Evolutionary conservation across 2,888 invertebrate genomes (phyloP), one percentile per base, ranked within the genome.

Genomic region (Seira musarum): DNA sequence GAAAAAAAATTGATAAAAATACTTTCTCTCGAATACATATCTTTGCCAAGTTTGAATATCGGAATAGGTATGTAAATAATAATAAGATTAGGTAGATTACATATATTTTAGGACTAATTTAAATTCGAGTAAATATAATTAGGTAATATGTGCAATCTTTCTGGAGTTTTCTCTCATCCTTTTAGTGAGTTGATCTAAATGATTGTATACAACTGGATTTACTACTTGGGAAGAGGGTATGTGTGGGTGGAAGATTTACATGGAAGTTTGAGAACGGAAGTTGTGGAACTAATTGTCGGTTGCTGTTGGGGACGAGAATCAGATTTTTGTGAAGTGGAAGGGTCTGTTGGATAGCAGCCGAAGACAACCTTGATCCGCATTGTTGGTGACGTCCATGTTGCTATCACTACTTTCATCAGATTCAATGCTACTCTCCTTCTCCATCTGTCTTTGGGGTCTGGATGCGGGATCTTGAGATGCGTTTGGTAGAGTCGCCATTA

Each of bases 401-500:
- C 25, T 69, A 6, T 49, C 63, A 40, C 40, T 40, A n/a, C n/a
- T n/a, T n/a, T n/a, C n/a, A 64, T 49, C 65, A 21, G 71, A 60
- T 1, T 30, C 15, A 8, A 2, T n/a, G n/a, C n/a, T n/a, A 57
- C 57, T 57, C 19, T 67, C 49, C n/a, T n/a, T n/a, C n/a, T n/a
- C n/a, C 3, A 17, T 67, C 10, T n/a, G 49, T 67, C 67, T 67
- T 19, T 25, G 17, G 13, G 35, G 35, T 3, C 10, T 64, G 17
- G 25, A 64, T 17, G 35, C 22, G 76, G 35, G 57, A 13, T 49
- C 40, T 19, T n/a, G 60, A 53, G 60, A 66, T 22, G 73, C 3
- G 40, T 46, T 21, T 46, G 78, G 79, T n/a, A 80, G 53, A 24
- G 80, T 80, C 0, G 80, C 53, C 80, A 80, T 80, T 69, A 80